phyloP scores from a whole-genome alignment of 2,113 vertebrate species.

The Stomatorhinus ivindoensis region DNA sequence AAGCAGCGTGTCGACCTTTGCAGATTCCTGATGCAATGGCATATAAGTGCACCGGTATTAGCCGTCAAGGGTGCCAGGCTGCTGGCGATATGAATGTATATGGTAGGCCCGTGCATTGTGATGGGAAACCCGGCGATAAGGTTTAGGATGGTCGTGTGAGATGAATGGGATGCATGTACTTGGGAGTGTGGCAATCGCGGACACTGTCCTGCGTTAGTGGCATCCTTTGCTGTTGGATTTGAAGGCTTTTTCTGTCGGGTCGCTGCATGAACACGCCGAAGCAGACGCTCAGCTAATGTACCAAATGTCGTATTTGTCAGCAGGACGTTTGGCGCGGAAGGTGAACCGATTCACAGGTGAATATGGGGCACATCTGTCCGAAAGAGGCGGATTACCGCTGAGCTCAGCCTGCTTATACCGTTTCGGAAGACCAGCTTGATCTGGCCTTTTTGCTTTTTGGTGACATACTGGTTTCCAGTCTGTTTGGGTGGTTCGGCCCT shows the following conservation, averaged over 20 bases:
- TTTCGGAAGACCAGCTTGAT: neutral
- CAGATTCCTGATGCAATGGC: neutral
- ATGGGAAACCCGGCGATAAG: slow-evolving; percentile 22
- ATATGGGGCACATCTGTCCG: neutral
- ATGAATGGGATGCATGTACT: slow-evolving; percentile 30
- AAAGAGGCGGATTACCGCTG: neutral
- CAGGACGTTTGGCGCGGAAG: slow-evolving; percentile 31
- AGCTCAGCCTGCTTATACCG: neutral
- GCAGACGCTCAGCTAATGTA: neutral
- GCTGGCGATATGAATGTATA: neutral
- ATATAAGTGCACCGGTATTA: neutral
- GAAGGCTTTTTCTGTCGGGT: neutral
- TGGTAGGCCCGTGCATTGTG: neutral
- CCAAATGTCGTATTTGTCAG: slow-evolving; percentile 19
- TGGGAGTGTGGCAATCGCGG: slow-evolving; percentile 35
- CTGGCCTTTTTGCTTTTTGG: neutral
- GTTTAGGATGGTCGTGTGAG: neutral
- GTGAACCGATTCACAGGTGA: slow-evolving; percentile 20
- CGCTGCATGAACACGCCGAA: neutral
- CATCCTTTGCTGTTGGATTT: neutral
- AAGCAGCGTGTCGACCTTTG: neutral
- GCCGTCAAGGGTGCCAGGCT: neutral
- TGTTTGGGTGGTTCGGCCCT: neutral
- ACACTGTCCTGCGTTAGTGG: slow-evolving; percentile 18
- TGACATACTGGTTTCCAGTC: neutral